phyloP scores from a whole-genome alignment of 1,140 invertebrate species.

The Protaetia brevitarsis region DNA sequence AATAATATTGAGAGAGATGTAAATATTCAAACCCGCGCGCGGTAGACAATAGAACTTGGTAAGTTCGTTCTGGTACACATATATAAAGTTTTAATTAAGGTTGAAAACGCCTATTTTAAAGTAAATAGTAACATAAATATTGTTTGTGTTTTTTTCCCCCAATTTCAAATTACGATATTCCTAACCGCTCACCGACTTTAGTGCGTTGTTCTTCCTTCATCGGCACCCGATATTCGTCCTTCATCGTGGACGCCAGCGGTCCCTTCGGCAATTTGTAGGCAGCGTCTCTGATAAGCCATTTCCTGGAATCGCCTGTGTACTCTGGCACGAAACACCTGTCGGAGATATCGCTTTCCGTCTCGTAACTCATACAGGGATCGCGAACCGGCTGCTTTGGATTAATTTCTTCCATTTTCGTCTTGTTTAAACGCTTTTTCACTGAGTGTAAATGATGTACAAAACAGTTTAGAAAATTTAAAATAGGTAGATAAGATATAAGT shows the following conservation, averaged over 20 bases:
- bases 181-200: neutral
- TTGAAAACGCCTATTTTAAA: no score
- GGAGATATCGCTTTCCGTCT: slow-evolving; percentile 9
- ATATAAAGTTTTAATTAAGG: no score
- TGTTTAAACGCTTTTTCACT: neutral
- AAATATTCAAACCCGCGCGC: no score
- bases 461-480: neutral
- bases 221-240: slow-evolving; percentile 6
- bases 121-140: no score
- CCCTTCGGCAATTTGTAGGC: slow-evolving; percentile 2
- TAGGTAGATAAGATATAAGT: neutral
- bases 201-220: neutral
- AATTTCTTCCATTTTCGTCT: neutral
- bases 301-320: slow-evolving; percentile 22
- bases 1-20: no score
- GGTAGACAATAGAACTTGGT: no score
- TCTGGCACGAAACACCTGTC: slow-evolving; percentile 23
- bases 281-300: slow-evolving; percentile 25
- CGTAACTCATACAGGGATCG: neutral
- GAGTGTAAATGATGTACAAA: neutral
- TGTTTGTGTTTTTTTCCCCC: neutral
- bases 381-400: neutral
- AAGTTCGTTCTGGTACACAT: no score
- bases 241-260: slow-evolving; percentile 18
- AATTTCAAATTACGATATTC: no score